These are phyloP conservation scores for Aeoliscus strigatus DNA, from an alignment of 2,797 vertebrate species.

Conservation along the genomic window DNA sequence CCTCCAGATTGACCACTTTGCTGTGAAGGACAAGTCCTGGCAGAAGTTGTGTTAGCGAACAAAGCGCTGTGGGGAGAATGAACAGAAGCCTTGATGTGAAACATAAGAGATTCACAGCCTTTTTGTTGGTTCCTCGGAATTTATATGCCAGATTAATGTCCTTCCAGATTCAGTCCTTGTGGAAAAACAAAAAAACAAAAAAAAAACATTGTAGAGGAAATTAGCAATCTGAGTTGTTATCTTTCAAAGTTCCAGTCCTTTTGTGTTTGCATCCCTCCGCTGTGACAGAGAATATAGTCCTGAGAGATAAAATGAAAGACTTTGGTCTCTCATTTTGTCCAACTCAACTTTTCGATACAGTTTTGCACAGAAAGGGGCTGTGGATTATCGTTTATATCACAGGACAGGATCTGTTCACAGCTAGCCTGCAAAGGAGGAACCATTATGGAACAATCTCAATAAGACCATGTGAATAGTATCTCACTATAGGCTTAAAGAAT, in stretches of 20 bases:
- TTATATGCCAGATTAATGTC: too few species aligned
- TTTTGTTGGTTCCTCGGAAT: too few species aligned
- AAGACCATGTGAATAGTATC: not conserved
- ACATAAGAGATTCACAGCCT: too few species aligned
- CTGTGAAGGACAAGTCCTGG: constrained; percentile 17
- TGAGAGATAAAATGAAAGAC: not conserved
- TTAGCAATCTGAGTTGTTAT: too few species aligned
- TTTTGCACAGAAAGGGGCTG: not conserved
- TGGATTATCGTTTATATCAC: too few species aligned
- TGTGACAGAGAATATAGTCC: not conserved
- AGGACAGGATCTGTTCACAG: too few species aligned
- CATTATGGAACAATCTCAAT: not conserved
- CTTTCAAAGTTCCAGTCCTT: not conserved
- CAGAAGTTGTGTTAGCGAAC: constrained; percentile 16
- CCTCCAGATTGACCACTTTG: constrained; percentile 35
- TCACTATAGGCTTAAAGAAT: not conserved
- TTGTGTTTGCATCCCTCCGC: not conserved
- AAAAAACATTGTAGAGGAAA: too few species aligned
- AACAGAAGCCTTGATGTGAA: too few species aligned
- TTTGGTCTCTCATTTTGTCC: not conserved
- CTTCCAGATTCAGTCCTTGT: too few species aligned
- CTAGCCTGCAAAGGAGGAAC: too few species aligned
- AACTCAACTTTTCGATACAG: not conserved
- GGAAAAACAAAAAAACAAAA: too few species aligned
- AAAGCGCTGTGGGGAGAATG: constrained; percentile 16